Evolutionary conservation across 2,113 vertebrate species (phyloP), one percentile per base, ranked within the genome.

Genomic region (Sakesphorus luctuosus): DNA sequence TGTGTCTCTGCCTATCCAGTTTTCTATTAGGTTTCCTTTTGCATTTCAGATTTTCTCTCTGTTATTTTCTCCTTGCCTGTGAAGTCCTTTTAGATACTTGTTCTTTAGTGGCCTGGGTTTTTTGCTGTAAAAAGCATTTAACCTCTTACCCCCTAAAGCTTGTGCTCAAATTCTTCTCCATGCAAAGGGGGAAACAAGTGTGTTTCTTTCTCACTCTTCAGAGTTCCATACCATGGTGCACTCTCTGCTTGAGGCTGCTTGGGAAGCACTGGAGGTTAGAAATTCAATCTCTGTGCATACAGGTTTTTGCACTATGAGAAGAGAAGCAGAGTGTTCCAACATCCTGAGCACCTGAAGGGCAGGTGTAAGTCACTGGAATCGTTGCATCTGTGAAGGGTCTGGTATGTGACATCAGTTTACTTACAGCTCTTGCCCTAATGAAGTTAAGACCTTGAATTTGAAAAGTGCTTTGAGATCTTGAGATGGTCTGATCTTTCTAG

Each of bases 211-310:
- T 78, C 33, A 7, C 21, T 40, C 10, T 44, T 74, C 17, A 6
- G 38, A 62, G 40, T 53, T 66, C 21, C 11, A 6, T 43, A 15
- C 46, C 61, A 18, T 0, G 0, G 8, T 15, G 23, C 0, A 0
- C 20, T 23, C 46, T 38, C 18, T 85, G 44, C 78, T 80, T 5
- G 2, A 40, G 31, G 31, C 6, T 4, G 24, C 38, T 66, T 84
- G 28, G 53, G 35, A 81, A 53, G 20, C 17, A 24, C 53, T 24
- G 38, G 9, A 38, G 10, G 18, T 66, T 68, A 55, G 74, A 55
- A 80, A 86, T 63, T 28, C 38, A 35, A 58, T 31, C 25, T 74
- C 76, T 66, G 11, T 79, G 28, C 15, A 1, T 10, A 4, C 6
- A 75, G 29, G 3, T 25, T 72, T 84, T 40, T 69, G n/a, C 13